phyloP scores from a whole-genome alignment of 1,140 invertebrate genomes.

The Sycophila sp. region DNA sequence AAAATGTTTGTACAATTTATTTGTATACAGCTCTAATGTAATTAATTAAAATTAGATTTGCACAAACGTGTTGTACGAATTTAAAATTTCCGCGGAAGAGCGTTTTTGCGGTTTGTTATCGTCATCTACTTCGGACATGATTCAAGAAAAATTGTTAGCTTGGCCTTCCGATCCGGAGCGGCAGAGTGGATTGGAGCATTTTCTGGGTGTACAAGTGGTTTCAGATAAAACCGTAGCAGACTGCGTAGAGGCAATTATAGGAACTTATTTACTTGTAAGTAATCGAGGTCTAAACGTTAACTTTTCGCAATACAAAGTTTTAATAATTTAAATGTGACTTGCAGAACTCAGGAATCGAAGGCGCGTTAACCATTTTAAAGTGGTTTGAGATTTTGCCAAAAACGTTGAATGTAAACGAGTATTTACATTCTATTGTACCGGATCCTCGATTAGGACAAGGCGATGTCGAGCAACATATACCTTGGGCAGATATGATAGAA shows the following conservation, averaged over 20 bases:
- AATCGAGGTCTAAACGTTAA: too few species aligned
- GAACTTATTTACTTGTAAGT: slow-evolving; percentile 76
- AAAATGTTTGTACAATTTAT: too few species aligned
- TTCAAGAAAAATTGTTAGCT: slow-evolving; percentile 43
- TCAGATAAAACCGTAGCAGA: slow-evolving; percentile 79
- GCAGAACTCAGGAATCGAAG: slow-evolving; percentile 68
- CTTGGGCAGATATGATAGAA: slow-evolving; percentile 69
- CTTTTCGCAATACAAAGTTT: too few species aligned
- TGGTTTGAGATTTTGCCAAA: slow-evolving; percentile 77
- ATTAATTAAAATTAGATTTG: slow-evolving; percentile 45
- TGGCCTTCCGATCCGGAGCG: slow-evolving; percentile 44
- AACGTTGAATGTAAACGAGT: slow-evolving; percentile 56
- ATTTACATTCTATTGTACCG: slow-evolving; percentile 24
- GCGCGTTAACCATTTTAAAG: slow-evolving; percentile 74
- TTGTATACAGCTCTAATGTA: background rate
- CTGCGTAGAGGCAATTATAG: slow-evolving; percentile 85
- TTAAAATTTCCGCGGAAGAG: slow-evolving; percentile 60
- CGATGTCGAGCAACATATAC: slow-evolving; percentile 63
- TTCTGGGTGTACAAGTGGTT: slow-evolving; percentile 65
- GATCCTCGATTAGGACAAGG: slow-evolving; percentile 51
- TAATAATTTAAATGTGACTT: background rate
- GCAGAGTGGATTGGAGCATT: slow-evolving; percentile 60
- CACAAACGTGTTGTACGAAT: slow-evolving; percentile 62
- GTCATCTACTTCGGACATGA: slow-evolving; percentile 33
- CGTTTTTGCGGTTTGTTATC: slow-evolving; percentile 59